phyloP scores from a whole-genome alignment of 2,113 vertebrate genomes.

The Coregonus clupeaformis region DNA sequence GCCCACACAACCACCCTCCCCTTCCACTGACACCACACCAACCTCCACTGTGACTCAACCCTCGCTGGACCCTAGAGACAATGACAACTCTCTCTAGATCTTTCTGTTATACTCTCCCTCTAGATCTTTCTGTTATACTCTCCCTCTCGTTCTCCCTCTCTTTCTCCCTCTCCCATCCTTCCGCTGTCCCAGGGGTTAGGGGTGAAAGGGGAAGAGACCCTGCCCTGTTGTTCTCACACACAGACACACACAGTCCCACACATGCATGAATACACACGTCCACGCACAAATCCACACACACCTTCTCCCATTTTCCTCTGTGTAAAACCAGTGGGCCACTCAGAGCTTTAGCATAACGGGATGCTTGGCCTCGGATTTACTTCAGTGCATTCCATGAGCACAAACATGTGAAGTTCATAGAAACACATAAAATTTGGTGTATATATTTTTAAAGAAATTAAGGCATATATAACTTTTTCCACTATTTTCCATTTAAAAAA shows the following conservation, averaged over 20 bases:
- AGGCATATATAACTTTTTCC: too few species aligned
- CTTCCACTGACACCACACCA: conserved; percentile 1
- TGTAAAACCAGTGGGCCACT: too few species aligned
- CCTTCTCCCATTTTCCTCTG: neutral
- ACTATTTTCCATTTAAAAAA: too few species aligned
- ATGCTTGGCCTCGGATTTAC: too few species aligned
- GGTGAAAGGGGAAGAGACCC: conserved; percentile 34
- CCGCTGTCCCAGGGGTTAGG: conserved; percentile 38
- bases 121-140: conserved; percentile 2
- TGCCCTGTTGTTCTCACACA: neutral
- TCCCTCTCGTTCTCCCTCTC: neutral
- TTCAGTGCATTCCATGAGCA: too few species aligned
- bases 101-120: conserved; percentile 14
- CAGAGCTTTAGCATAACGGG: too few species aligned
- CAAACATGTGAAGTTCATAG: too few species aligned
- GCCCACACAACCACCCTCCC: neutral
- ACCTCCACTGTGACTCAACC: neutral
- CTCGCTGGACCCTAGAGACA: neutral
- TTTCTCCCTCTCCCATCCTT: conserved; percentile 14
- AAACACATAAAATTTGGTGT: too few species aligned
- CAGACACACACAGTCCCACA: neutral
- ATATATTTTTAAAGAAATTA: too few species aligned
- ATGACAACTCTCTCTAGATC: conserved; percentile 9
- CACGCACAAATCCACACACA: conserved; percentile 2
- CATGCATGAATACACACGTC: neutral